phyloP scores from a whole-genome alignment of 2,797 vertebrate species.

The Hafferia zeledoni region DNA sequence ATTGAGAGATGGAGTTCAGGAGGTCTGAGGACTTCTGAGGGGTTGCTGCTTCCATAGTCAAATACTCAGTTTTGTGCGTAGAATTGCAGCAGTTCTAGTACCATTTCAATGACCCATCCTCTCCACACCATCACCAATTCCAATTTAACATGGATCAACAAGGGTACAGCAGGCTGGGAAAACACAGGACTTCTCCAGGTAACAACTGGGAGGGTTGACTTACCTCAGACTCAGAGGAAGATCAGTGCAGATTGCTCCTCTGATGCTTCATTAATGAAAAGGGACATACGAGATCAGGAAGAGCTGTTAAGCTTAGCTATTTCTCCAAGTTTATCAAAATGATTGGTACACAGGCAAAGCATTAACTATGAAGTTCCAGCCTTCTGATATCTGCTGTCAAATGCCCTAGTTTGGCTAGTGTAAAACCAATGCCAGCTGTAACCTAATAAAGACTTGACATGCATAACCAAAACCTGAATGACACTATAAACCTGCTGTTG shows the following conservation, averaged over 20 bases:
- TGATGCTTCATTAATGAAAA: neutral
- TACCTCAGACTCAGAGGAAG: neutral
- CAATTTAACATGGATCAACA: neutral
- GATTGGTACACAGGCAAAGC: neutral
- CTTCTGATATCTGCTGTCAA: conserved; percentile 48
- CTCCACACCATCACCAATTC: neutral
- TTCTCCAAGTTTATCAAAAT: neutral
- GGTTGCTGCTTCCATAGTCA: neutral
- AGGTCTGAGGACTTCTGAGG: neutral
- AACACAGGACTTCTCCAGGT: neutral
- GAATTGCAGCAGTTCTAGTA: neutral
- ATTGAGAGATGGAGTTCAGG: neutral
- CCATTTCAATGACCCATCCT: neutral
- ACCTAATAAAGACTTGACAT: conserved; percentile 1
- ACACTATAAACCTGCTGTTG: conserved; percentile 3
- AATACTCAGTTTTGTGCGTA: neutral
- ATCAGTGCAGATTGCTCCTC: neutral
- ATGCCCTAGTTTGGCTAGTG: conserved; percentile 18
- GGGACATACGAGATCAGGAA: neutral
- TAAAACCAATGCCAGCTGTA: conserved; percentile 39
- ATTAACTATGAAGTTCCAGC: neutral
- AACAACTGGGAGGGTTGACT: neutral
- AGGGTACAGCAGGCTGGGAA: neutral
- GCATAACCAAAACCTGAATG: conserved; percentile 8
- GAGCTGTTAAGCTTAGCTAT: neutral